Percentiles rank a stretch among this genome's conserved stretches.
Conservation (phyloP, 1,140 invertebrate genomes). For the Drosophila triauraria region DNA sequence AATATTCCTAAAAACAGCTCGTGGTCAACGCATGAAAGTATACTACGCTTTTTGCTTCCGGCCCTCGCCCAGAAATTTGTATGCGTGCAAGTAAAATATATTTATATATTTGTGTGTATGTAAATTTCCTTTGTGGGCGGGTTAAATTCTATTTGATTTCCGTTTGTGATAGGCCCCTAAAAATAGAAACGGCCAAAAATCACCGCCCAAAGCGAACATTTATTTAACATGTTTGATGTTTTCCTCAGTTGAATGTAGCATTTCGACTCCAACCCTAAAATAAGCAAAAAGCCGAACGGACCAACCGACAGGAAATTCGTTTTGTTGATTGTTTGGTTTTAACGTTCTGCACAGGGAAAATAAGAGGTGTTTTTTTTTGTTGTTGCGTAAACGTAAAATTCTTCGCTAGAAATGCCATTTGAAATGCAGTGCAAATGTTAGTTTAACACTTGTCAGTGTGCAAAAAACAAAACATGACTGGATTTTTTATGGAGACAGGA, state of each 20-base stretch:
- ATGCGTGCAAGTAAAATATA: background rate
- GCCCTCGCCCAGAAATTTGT: background rate
- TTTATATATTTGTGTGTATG: conserved; percentile 11
- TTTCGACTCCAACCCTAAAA: conserved; percentile 20
- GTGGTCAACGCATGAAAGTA: conserved; percentile 50
- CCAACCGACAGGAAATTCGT: conserved; percentile 36
- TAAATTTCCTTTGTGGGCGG: conserved; percentile 12
- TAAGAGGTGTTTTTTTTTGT: background rate
- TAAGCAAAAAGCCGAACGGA: conserved; percentile 6
- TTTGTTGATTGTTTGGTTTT: conserved; percentile 52
- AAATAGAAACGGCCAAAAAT: conserved; percentile 44
- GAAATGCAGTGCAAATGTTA: conserved; percentile 64
- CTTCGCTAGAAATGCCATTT: conserved; percentile 40
- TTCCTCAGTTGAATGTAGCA: conserved; percentile 37
- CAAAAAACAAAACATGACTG: conserved; percentile 43
- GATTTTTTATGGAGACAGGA: conserved; percentile 13
- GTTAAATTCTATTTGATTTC: conserved; percentile 57
- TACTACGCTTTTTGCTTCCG: conserved; percentile 38
- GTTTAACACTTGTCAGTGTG: conserved; percentile 57
- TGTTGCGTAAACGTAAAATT: conserved; percentile 12
- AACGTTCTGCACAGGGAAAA: conserved; percentile 18
- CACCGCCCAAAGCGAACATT: conserved; percentile 36
- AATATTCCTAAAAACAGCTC: conserved; percentile 11
- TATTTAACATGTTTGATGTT: conserved; percentile 50
- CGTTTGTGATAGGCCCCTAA: conserved; percentile 41